Evolutionary conservation across 1,140 invertebrate species (phyloP).

Genomic region (Elymnias hypermnestra): DNA sequence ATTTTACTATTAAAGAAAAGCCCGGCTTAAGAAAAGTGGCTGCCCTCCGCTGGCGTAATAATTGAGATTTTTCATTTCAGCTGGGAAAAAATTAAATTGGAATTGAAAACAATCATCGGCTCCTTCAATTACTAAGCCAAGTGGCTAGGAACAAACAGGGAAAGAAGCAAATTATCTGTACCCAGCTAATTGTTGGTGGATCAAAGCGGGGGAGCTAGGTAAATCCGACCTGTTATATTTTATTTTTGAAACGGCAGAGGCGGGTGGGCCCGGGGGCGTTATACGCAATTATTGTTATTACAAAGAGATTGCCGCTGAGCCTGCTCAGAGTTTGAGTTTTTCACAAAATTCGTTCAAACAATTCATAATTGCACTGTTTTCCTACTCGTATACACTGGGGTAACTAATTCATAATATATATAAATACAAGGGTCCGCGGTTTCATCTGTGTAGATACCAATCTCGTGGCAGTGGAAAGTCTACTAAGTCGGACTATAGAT

Average conservation of each 20-base stretch:
- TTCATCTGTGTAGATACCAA: too few relatives aligned
- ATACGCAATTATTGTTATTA: constrained; percentile 74
- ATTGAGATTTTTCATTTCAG: constrained; percentile 42
- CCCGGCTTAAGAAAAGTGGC: constrained; percentile 21
- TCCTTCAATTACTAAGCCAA: constrained; percentile 53
- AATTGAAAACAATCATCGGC: constrained; percentile 55
- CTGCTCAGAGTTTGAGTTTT: constrained; percentile 60
- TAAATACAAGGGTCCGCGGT: too few relatives aligned
- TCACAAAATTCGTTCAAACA: constrained; percentile 51
- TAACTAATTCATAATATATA: too few relatives aligned
- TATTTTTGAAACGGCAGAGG: constrained; percentile 40
- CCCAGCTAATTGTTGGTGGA: constrained; percentile 64
- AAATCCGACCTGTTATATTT: constrained; percentile 60
- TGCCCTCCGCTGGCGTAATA: constrained; percentile 13
- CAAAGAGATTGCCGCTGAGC: constrained; percentile 69
- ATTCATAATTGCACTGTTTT: constrained; percentile 41
- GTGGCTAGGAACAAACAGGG: constrained; percentile 44
- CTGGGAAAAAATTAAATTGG: constrained; percentile 30
- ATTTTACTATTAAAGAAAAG: constrained; percentile 28
- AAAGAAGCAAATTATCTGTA: constrained; percentile 68
- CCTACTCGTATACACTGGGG: too few relatives aligned
- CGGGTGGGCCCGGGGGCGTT: constrained; percentile 49
- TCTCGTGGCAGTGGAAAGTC: too few relatives aligned
- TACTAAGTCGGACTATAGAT: too few relatives aligned
- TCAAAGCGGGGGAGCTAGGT: constrained; percentile 54